Evolutionary conservation across 2,888 invertebrate genomes (phyloP), one percentile per base, ranked within the genome.

Genomic region (Brachypalpus laphriformis): DNA sequence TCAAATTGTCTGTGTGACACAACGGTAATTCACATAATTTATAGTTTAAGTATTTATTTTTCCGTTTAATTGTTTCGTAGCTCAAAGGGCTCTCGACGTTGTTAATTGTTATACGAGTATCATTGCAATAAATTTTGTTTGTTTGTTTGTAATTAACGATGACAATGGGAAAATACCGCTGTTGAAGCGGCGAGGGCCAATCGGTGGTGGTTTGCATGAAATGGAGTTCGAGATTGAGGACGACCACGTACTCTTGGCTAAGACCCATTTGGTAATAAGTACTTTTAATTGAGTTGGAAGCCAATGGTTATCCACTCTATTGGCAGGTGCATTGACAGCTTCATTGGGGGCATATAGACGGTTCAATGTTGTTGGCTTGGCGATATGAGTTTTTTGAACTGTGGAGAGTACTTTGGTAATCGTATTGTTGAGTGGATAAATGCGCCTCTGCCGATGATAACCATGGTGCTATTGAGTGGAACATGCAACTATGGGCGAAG

Each of bases 11-110:
- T 22, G 40, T 68, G 40, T 68, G 57, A 47, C 57, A 22, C 45
- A 71, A 71, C 57, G 70, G 70, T 71, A 71, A 47, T 57, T 71
- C 70, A 57, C 34, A 71, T 57, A 57, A 71, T 57, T 57, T 57
- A 34, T 40, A 20, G 45, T 71, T 47, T 47, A 47, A 56, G n/a
- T 42, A 31, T 42, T 20, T 56, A 18, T 20, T 56, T 45, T 42
- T 42, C 20, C 20, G 18, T 70, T 56, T 28, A 28, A 14, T 56
- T 42, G 18, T 18, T 56, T 28, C 25, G 22, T 37, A 2, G 34
- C n/a, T 16, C 3, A 3, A 31, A 54, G 28, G 11, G n/a, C 22
- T 9, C 45, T 42, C 16, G 18, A 45, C 16, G 18, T 28, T n/a
- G n/a, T n/a, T 42, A 20, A 31, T 56, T 70, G n/a, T 45, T 28